Conservation (phyloP, 2,888 invertebrate species). For the Brachycybe producta region DNA sequence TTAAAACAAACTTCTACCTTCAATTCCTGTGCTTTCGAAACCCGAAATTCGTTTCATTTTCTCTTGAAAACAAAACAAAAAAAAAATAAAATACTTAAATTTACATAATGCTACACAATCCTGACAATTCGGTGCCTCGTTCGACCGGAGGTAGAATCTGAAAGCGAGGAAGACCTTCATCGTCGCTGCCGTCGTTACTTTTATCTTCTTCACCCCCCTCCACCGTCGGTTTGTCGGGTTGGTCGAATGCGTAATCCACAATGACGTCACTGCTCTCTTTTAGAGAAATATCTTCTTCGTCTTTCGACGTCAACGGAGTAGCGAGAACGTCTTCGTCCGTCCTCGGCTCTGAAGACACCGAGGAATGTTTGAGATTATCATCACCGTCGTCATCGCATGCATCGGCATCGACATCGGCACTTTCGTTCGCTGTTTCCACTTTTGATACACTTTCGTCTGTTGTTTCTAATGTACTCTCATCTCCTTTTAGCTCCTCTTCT, state of each 20-base stretch:
- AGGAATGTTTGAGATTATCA: neutral
- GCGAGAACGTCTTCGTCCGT: neutral
- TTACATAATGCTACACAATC: conserved; percentile 57
- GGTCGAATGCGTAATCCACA: conserved; percentile 2
- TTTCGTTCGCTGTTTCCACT: too few relatives aligned
- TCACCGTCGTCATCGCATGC: neutral
- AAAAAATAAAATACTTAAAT: conserved; percentile 4
- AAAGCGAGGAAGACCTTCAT: conserved; percentile 31
- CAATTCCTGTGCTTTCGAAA: too few relatives aligned
- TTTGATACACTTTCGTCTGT: too few relatives aligned
- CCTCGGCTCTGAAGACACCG: neutral
- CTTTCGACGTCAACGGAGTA: neutral
- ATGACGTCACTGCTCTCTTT: conserved; percentile 7
- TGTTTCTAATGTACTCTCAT: too few relatives aligned
- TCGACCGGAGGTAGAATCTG: conserved; percentile 55
- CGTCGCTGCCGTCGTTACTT: neutral
- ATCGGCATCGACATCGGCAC: neutral
- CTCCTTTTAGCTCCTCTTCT: too few relatives aligned
- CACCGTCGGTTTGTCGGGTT: conserved; percentile 17
- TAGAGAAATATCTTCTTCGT: conserved; percentile 2
- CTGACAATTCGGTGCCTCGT: conserved; percentile 67
- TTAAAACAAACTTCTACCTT: too few relatives aligned
- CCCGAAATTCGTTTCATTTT: too few relatives aligned
- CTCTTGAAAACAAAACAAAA: neutral
- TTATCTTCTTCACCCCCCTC: conserved; percentile 16